phyloP scores from a whole-genome alignment of 2,113 vertebrate species.

The Falcunculus frontatus region DNA sequence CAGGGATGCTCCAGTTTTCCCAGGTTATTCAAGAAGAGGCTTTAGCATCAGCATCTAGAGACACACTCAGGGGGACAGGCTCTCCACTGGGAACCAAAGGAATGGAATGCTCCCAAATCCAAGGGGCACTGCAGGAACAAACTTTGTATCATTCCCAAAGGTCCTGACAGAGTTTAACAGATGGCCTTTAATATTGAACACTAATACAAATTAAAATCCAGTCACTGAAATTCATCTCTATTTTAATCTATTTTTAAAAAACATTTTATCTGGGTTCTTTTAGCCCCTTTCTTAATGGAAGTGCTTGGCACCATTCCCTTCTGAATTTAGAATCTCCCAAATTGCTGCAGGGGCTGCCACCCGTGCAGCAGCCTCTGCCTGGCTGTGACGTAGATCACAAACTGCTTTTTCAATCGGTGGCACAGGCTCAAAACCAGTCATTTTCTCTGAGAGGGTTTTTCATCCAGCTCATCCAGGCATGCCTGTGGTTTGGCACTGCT shows the following conservation, averaged over 20 bases:
- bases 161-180: background rate
- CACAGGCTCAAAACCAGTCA: background rate
- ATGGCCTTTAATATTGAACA: background rate
- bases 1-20: background rate
- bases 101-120: background rate
- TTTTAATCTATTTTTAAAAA: background rate
- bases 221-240: background rate
- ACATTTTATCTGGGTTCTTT: background rate
- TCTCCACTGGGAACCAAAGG: background rate
- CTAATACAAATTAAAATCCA: background rate
- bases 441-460: slow-evolving; percentile 28
- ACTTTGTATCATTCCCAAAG: background rate
- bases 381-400: background rate
- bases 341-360: background rate
- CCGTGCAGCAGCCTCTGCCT: background rate
- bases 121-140: background rate
- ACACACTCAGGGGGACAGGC: background rate
- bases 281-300: background rate
- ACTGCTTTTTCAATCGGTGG: background rate
- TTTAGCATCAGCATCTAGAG: background rate
- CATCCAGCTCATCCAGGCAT: slow-evolving; percentile 29
- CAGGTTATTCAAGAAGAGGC: background rate
- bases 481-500: slow-evolving; percentile 29
- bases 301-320: background rate
- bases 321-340: background rate